Evolutionary conservation across 2,113 vertebrate genomes (phyloP).

Genomic region (Progne subis): DNA sequence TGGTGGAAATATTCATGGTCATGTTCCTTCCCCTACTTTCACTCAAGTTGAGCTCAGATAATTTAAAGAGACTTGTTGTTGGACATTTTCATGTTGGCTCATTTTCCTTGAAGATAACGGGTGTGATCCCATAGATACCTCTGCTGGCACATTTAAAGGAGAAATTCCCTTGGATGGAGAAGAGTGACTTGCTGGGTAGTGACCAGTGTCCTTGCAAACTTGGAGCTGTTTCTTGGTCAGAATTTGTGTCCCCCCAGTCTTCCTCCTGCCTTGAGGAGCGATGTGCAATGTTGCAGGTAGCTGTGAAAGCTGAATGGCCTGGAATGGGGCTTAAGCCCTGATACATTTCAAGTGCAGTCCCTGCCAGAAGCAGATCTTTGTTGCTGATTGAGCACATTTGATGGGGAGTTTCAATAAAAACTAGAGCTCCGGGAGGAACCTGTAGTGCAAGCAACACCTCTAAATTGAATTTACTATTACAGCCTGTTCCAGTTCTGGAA

Average conservation of each 20-base stretch:
- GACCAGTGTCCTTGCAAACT: fast-evolving
- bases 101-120: not conserved
- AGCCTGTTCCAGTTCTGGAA: not conserved
- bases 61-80: not conserved
- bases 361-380: not conserved
- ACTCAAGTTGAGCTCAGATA: not conserved
- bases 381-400: not conserved
- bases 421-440: not conserved
- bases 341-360: not conserved
- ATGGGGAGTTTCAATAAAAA: not conserved
- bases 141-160: not conserved
- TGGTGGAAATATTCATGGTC: not conserved
- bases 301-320: not conserved
- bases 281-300: not conserved
- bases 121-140: not conserved
- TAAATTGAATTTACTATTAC: not conserved
- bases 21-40: not conserved
- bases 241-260: not conserved
- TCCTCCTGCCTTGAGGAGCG: not conserved
- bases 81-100: not conserved
- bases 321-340: not conserved
- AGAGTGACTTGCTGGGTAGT: not conserved
- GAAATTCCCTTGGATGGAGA: not conserved
- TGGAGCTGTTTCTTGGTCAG: not conserved
- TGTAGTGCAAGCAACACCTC: not conserved